These are phyloP conservation scores for Hylaea fasciaria DNA, from an alignment of 2,888 invertebrate genomes.

Conservation along the genomic window DNA sequence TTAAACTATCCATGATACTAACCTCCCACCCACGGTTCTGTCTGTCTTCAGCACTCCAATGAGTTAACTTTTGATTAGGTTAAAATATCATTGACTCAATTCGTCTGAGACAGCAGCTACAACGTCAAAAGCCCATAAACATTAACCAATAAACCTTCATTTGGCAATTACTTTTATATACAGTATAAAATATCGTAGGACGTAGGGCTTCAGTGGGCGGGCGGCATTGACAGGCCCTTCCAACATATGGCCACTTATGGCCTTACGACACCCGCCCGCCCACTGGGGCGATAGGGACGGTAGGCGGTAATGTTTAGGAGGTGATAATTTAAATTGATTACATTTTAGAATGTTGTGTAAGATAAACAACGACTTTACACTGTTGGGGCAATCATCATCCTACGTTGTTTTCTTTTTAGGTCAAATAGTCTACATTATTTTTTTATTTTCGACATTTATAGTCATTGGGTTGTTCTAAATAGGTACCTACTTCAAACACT, in stretches of 20 bases:
- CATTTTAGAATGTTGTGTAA: constrained; percentile 16
- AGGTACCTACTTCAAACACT: too few relatives aligned
- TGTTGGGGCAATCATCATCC: constrained; percentile 18
- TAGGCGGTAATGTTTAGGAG: constrained; percentile 33
- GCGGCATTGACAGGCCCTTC: constrained; percentile 38
- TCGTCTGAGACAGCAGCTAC: too few relatives aligned
- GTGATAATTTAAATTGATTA: constrained; percentile 29
- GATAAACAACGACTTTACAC: constrained; percentile 4
- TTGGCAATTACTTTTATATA: constrained; percentile 38
- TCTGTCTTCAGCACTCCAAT: too few relatives aligned
- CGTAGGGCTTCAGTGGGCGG: constrained; percentile 43
- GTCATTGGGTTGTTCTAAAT: too few relatives aligned
- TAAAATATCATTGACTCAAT: constrained; percentile 2
- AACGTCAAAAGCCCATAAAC: constrained; percentile 23
- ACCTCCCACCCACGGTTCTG: too few relatives aligned
- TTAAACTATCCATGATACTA: too few relatives aligned
- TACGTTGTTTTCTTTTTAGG: constrained; percentile 8
- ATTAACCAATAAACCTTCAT: constrained; percentile 25
- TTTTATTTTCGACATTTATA: too few relatives aligned
- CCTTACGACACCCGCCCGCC: constrained; percentile 51
- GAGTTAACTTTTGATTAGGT: not conserved
- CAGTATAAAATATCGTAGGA: constrained; percentile 28
- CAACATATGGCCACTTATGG: constrained; percentile 55
- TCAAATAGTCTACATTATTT: not conserved
- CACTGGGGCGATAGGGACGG: constrained; percentile 39